Base-by-base conservation (phyloP, 2,888 invertebrate species). In the Masnerella sp. region DNA sequence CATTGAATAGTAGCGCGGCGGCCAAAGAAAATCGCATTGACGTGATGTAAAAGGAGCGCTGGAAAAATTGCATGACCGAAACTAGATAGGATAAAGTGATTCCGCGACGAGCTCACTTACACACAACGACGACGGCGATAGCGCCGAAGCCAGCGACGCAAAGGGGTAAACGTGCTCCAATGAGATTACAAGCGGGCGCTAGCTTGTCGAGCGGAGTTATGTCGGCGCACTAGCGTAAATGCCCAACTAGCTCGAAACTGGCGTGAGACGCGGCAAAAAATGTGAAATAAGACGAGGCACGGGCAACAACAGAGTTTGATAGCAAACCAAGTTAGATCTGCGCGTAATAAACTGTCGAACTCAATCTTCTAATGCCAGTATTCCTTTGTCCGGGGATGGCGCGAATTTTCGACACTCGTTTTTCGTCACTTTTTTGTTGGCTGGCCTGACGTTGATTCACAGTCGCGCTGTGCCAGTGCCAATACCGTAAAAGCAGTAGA, bases 271-370 rank as follows among this genome's bases (percentile, higher is more conserved):
- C 11, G 5, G 22, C 45, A 12, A 32, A 32, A 25, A 17, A 51
- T 68, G 51, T 12, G 22, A 56, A 51, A 30, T 9, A 28, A 47
- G 28, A 30, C 34, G 51, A 59, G 47, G 32, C 47, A 61, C 71
- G 59, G 70, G 70, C 67, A 58, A 51, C 54, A 67, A 68, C 49
- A 58, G 42, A 51, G 61, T 36, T 28, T 40, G 69, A 54, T 56
- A 71, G 64, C 56, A 70, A 72, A 64, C 74, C 75, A 76, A 78
- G 77, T 81, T 80, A 68, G 75, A 80, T 79, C 80, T 78, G 77
- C 77, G 84, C 86, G 85, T 86, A 86, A 86, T 86, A 85, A 86
- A 86, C 84, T 83, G 83, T 84, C 85, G 85, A 85, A 84, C 85
- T 84, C 85, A 86, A 86, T 86, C 85, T 85, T 84, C 85, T 85